Conservation (phyloP, 1,140 invertebrate species). For the Drosophila tropicalis region DNA sequence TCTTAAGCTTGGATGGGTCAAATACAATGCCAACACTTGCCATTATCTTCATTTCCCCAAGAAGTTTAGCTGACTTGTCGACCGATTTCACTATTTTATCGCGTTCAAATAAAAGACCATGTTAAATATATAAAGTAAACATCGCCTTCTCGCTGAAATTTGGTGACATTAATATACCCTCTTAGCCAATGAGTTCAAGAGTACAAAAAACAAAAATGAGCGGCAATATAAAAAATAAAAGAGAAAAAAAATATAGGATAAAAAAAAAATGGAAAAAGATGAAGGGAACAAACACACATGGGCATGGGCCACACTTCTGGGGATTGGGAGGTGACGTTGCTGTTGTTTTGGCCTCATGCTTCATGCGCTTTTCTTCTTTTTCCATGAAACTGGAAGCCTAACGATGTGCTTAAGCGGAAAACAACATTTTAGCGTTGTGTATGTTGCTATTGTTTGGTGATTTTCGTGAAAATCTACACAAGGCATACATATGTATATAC, state of each 20-base stretch:
- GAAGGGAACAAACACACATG: slow-evolving; percentile 10
- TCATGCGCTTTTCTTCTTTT: slow-evolving; percentile 14
- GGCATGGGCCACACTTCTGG: slow-evolving; percentile 42
- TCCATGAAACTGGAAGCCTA: slow-evolving; percentile 27
- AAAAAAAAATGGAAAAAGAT: background rate
- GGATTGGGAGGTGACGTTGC: slow-evolving; percentile 24
- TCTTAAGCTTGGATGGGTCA: too few relatives aligned
- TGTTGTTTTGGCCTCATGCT: slow-evolving; percentile 24
- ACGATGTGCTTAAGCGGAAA: slow-evolving; percentile 79
- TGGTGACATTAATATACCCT: too few relatives aligned
- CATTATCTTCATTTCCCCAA: background rate
- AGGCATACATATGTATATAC: background rate
- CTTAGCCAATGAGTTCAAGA: too few relatives aligned
- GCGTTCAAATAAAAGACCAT: too few relatives aligned
- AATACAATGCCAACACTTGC: too few relatives aligned
- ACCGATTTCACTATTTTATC: too few relatives aligned
- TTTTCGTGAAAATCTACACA: slow-evolving; percentile 16
- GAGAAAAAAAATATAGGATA: background rate
- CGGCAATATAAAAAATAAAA: slow-evolving; percentile 19
- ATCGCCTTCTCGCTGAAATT: too few relatives aligned
- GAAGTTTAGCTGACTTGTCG: too few relatives aligned
- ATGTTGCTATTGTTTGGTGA: slow-evolving; percentile 41
- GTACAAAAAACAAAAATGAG: slow-evolving; percentile 37
- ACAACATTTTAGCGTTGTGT: slow-evolving; percentile 61
- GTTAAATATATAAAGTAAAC: too few relatives aligned